A percentile compares a stretch with the other conserved stretches of the same genome.
Evolutionary conservation across 2,113 vertebrate species (phyloP).

Genomic region (Sitta europaea): DNA sequence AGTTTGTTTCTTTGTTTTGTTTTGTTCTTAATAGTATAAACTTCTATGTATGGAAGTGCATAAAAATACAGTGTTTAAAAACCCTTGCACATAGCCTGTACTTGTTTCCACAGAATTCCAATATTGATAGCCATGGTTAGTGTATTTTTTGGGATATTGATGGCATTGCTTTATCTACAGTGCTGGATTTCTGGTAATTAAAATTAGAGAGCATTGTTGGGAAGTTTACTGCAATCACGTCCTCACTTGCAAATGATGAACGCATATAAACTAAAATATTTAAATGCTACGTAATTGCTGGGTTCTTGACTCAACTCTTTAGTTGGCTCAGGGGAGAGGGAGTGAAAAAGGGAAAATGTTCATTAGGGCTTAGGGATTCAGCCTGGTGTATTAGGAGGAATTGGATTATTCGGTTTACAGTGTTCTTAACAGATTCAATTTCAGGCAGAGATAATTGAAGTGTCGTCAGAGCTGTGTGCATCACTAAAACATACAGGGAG

Average conservation of each 20-base stretch:
- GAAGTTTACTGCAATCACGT: slow-evolving; percentile 25
- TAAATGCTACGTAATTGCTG: slow-evolving; percentile 65
- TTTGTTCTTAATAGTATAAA: neutral
- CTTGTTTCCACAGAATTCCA: neutral
- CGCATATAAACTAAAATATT: slow-evolving; percentile 64
- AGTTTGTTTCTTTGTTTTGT: neutral
- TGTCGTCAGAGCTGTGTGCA: slow-evolving; percentile 36
- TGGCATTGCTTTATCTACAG: neutral
- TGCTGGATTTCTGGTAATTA: slow-evolving; percentile 60
- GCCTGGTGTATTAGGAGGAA: slow-evolving; percentile 45
- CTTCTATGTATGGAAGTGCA: accelerated
- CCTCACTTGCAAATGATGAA: slow-evolving; percentile 42
- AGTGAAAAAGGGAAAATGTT: slow-evolving; percentile 52
- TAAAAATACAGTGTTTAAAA: neutral
- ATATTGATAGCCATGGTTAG: neutral
- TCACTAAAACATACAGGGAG: slow-evolving; percentile 19
- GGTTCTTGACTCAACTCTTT: slow-evolving; percentile 66
- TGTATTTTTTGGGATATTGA: neutral
- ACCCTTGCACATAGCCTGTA: accelerated
- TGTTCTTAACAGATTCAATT: slow-evolving; percentile 65
- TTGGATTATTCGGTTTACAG: slow-evolving; percentile 56
- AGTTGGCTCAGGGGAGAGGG: slow-evolving; percentile 32
- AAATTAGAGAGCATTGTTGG: slow-evolving; percentile 49
- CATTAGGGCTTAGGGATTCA: slow-evolving; percentile 59
- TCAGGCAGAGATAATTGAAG: slow-evolving; percentile 40